Base-by-base conservation (phyloP, 2,797 vertebrate species). In the Eutrigla gurnardus region DNA sequence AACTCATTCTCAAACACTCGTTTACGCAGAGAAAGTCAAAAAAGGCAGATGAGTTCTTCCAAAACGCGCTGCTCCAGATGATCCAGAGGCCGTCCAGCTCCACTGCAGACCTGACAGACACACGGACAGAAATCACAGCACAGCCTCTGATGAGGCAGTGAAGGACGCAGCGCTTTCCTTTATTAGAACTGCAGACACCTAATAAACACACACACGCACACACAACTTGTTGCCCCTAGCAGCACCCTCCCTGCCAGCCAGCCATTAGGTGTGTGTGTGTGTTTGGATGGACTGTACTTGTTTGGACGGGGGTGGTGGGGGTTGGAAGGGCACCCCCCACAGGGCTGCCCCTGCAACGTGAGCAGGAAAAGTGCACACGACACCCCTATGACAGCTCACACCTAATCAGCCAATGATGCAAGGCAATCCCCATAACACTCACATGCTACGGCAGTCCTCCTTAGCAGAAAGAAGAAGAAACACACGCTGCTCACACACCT, bases 181-280 rank as follows among this genome's bases (percentile, higher is more conserved):
- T 94, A 94, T 94, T 94, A 94, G 94, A 94, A 94, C 91, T 88
- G 93, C 92, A 93, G 92, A 93, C 92, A 90, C 90, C 92, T 92
- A 93, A 92, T 91, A 89, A 93, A 85, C 67, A 84, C 86, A 79
- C 84, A 71, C 87, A 80, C 81, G 53, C 53, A 4, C 70, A 62
- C 70, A 50, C 61, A 63, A 85, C 84, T 81, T 80, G 90, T 87
- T 90, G 88, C 90, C 84, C 89, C 82, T 81, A 86, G 84, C 86
- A 89, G 89, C 87, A 74, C 85, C 79, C 90, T 70, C 86, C 77
- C 77, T 80, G 79, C 86, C 86, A 84, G 83, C 59, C 60, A 15
- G 69, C 83, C 78, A 78, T 91, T 86, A 90, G 83, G 52, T 50
- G 80, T 81, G 78, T 82, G 80, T 43, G 39, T 60, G 40, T 61